Evolutionary conservation across 2,888 invertebrate genomes (phyloP), one percentile per base, ranked within the genome.

Genomic region (Adelphocoris suturalis): DNA sequence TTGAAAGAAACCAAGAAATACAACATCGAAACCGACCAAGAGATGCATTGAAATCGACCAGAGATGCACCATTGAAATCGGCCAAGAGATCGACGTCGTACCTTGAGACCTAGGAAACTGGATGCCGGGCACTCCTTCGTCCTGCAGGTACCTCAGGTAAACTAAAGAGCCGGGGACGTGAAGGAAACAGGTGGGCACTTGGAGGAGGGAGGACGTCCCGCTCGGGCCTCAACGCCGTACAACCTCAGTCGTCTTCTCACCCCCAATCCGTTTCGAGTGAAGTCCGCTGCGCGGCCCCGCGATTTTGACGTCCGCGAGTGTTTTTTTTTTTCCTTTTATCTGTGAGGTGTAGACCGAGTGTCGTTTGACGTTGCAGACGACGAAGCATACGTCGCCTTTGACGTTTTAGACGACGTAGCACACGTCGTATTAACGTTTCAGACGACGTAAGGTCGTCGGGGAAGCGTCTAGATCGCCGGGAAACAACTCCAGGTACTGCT

Each of bases 231-330:
- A 3, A 19, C 68, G 61, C 19, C 68, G 68, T 23, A 0, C 68
- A 68, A 27, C 68, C 68, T 68, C 68, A 68, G 68, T 68, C 68
- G 11, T 23, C 23, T 68, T 68, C 23, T 68, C 68, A 68, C 12
- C 68, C 19, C 57, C 57, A 16, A 52, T 68, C n/a, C 68, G 68
- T 23, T 68, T 7, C 27, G 23, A 23, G 23, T 27, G 57, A 57
- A 68, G 23, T 68, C 68, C 68, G 68, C 13, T 13, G 68, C 27
- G 68, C 23, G 4, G 13, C 52, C 52, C 52, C 52, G 68, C 68
- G 68, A 23, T 7, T 68, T 23, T 19, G 61, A 23, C 68, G 68
- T 68, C 68, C 68, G 68, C 68, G 68, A 68, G 68, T 68, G 68
- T 23, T 27, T 68, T 23, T 68, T 68, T 27, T n/a, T 52, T 16